Percentiles rank a stretch among this genome's conserved stretches.
Evolutionary conservation across 2,888 invertebrate genomes (phyloP).

Genomic region (Plutella xylostella): DNA sequence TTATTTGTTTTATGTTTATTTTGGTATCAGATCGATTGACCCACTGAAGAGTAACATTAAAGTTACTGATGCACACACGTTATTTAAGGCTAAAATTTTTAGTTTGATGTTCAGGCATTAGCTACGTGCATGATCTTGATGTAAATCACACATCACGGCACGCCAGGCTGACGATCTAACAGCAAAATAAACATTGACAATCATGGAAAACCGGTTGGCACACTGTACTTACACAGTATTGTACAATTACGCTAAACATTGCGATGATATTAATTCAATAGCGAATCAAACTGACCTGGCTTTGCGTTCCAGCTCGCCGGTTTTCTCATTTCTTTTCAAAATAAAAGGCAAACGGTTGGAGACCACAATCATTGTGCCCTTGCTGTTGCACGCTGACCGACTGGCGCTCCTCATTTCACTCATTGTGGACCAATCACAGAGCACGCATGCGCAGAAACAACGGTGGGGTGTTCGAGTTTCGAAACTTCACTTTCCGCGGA

Average conservation of each 20-base stretch:
- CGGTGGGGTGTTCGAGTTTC: background rate
- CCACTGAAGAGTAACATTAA: too few relatives aligned
- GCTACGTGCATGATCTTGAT: too few relatives aligned
- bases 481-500: background rate
- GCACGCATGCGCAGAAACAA: constrained; percentile 46
- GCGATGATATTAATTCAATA: too few relatives aligned
- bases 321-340: constrained; percentile 78
- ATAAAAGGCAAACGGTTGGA: constrained; percentile 93
- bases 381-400: constrained; percentile 63
- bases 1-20: too few relatives aligned
- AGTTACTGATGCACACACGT: too few relatives aligned
- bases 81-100: too few relatives aligned
- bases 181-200: constrained; percentile 1
- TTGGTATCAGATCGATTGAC: too few relatives aligned
- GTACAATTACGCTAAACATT: background rate
- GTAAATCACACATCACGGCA: background rate
- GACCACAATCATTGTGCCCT: constrained; percentile 88
- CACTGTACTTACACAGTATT: too few relatives aligned
- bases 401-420: constrained; percentile 33
- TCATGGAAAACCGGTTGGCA: background rate
- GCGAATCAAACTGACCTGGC: constrained; percentile 76
- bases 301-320: constrained; percentile 80
- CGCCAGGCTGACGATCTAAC: too few relatives aligned
- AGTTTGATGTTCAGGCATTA: too few relatives aligned
- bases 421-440: constrained; percentile 43